Percentiles rank a stretch among this genome's conserved stretches.
Conservation (phyloP, 2,113 vertebrate genomes). For the Gallinago jamesoni region DNA sequence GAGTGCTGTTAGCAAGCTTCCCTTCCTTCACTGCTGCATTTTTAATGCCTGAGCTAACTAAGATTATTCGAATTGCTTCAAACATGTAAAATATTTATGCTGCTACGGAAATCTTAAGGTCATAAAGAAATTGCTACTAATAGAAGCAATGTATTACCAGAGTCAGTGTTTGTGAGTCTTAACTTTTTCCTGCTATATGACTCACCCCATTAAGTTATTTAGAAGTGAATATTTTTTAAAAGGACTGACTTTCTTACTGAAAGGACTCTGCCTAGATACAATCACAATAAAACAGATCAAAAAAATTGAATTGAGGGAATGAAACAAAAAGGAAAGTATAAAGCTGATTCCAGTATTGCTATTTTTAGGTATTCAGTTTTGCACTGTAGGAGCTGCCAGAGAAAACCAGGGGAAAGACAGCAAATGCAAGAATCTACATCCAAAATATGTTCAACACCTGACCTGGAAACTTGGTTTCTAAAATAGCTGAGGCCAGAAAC, state of each 20-base stretch:
- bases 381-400: not conserved
- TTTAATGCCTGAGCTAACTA: slow-evolving; percentile 68
- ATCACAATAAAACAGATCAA: not conserved
- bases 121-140: slow-evolving; percentile 55
- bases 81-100: slow-evolving; percentile 70
- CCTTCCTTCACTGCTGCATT: slow-evolving; percentile 47
- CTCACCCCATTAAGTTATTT: slow-evolving; percentile 34
- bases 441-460: not conserved
- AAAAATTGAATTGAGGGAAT: not conserved
- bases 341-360: not conserved
- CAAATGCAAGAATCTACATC: not conserved
- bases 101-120: slow-evolving; percentile 60
- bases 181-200: slow-evolving; percentile 10
- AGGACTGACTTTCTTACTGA: not conserved
- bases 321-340: not conserved
- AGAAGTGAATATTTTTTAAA: slow-evolving; percentile 4
- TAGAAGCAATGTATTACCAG: not conserved
- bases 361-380: not conserved
- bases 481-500: not conserved
- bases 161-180: slow-evolving; percentile 12
- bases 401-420: not conserved
- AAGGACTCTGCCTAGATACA: not conserved
- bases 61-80: slow-evolving; percentile 65
- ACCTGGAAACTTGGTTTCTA: not conserved
- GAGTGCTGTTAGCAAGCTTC: slow-evolving; percentile 21